Conservation (phyloP, 2,113 vertebrate species). For the Halcyon malimbica region DNA sequence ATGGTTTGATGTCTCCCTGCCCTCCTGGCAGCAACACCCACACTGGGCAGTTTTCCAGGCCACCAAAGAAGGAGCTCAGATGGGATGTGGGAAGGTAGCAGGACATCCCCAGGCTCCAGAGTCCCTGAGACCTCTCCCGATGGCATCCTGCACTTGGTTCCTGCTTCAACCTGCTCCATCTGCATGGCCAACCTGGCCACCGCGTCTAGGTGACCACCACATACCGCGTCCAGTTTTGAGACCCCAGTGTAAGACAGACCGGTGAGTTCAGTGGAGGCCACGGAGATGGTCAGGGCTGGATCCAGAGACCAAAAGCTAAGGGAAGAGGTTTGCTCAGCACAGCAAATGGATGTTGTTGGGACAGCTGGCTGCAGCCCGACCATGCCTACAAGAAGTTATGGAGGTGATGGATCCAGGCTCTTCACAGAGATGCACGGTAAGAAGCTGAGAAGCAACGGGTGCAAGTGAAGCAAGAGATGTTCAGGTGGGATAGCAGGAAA, state of each 20-base stretch:
- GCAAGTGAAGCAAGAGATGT: background rate
- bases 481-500: background rate
- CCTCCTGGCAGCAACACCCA: background rate
- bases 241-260: background rate
- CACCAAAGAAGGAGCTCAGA: background rate
- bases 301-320: background rate
- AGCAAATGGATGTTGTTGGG: background rate
- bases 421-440: background rate
- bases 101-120: background rate
- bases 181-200: background rate
- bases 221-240: background rate
- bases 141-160: background rate
- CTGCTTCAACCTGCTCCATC: background rate
- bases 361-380: background rate
- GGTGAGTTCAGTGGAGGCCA: background rate
- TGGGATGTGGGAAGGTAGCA: background rate
- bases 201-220: background rate
- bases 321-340: background rate
- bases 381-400: background rate
- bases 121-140: background rate
- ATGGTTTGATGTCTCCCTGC: background rate
- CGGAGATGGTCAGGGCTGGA: background rate
- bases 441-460: background rate
- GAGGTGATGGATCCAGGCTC: background rate
- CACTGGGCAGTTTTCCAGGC: background rate